These are phyloP conservation scores for Eristalis pertinax DNA, from an alignment of 2,888 invertebrate genomes.

Conservation along the genomic window DNA sequence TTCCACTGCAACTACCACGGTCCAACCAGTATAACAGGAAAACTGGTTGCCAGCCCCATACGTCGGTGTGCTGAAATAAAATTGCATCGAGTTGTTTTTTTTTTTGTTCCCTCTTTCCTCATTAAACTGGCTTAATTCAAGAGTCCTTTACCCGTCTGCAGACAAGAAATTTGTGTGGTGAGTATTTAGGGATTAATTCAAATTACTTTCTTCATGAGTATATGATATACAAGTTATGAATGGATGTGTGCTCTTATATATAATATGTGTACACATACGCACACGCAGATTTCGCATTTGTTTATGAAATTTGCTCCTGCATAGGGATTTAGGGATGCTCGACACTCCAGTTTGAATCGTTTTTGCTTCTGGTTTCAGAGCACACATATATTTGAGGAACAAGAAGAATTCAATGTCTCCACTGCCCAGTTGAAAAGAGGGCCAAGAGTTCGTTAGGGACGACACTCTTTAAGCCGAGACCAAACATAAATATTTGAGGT, in stretches of 20 bases:
- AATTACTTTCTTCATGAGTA: not conserved
- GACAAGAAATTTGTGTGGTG: constrained; percentile 10
- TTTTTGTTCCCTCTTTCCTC: not conserved
- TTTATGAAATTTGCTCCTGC: not conserved
- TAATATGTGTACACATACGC: not conserved
- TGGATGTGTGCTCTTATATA: not conserved
- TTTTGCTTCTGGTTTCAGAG: not conserved
- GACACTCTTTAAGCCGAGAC: not conserved
- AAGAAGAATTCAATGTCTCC: not conserved
- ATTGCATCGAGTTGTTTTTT: constrained; percentile 4
- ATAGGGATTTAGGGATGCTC: not conserved
- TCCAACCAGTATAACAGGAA: constrained; percentile 12
- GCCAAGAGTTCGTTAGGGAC: not conserved
- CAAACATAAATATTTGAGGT: not conserved
- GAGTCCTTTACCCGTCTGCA: constrained; percentile 12
- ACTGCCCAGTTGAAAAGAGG: not conserved
- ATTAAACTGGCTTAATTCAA: not conserved
- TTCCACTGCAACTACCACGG: constrained; percentile 14
- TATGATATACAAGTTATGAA: not conserved
- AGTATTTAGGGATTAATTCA: not conserved
- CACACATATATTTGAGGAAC: too few species aligned
- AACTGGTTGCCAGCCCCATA: constrained; percentile 27
- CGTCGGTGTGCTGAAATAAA: not conserved
- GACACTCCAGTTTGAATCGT: not conserved
- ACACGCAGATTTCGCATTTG: not conserved